Percentiles rank a stretch among this genome's conserved stretches.
Evolutionary conservation across 2,888 invertebrate species (phyloP).

Genomic region (Heliconius aoede): DNA sequence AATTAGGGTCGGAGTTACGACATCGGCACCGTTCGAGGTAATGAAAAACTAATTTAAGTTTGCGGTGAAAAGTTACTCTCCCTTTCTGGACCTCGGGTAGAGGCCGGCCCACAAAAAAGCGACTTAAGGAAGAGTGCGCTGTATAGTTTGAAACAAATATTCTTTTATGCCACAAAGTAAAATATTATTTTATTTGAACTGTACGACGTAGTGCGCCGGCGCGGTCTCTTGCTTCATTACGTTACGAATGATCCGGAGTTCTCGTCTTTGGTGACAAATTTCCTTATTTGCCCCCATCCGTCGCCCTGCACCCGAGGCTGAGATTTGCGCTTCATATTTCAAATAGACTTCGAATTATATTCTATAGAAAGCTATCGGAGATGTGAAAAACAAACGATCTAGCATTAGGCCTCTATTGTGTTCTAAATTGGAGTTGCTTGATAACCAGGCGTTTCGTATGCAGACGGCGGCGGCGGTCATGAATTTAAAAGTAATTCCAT

Average conservation of each 20-base stretch:
- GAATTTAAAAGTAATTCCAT: slow-evolving; percentile 78
- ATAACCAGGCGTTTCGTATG: slow-evolving; percentile 60
- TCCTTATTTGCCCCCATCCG: slow-evolving; percentile 56
- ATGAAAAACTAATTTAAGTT: slow-evolving; percentile 72
- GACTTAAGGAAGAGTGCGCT: slow-evolving; percentile 34
- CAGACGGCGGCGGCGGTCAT: slow-evolving; percentile 58
- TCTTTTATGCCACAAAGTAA: slow-evolving; percentile 23
- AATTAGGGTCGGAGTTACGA: slow-evolving; percentile 62
- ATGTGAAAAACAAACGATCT: slow-evolving; percentile 32
- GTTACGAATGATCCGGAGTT: slow-evolving; percentile 54
- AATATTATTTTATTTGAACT: slow-evolving; percentile 25
- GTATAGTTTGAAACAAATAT: slow-evolving; percentile 28
- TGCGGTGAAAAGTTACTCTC: slow-evolving; percentile 57
- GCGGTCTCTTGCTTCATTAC: slow-evolving; percentile 54
- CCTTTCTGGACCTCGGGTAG: slow-evolving; percentile 36
- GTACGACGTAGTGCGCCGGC: slow-evolving; percentile 7
- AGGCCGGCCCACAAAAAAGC: slow-evolving; percentile 22
- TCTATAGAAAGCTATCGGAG: slow-evolving; percentile 2
- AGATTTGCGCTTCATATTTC: slow-evolving; percentile 46
- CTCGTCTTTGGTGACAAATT: slow-evolving; percentile 55
- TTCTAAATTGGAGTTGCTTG: slow-evolving; percentile 47
- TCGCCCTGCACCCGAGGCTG: slow-evolving; percentile 42
- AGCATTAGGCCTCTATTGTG: slow-evolving; percentile 51
- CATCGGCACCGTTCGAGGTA: slow-evolving; percentile 55
- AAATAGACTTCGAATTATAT: slow-evolving; percentile 38